phyloP scores from a whole-genome alignment of 2,113 vertebrate genomes.

The Nothocercus julius region DNA sequence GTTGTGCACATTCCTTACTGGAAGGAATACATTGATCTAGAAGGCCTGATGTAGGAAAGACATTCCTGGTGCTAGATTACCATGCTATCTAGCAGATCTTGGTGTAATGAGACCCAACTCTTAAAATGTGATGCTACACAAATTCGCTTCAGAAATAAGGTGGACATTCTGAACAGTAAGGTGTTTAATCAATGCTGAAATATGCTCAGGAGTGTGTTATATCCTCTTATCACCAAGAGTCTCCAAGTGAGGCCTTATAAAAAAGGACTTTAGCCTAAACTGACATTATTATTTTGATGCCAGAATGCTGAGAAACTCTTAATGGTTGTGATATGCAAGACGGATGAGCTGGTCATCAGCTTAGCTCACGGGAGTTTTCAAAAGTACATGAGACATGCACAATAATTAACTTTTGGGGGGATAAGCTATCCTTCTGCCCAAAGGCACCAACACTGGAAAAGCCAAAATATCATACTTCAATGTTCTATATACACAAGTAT shows the following conservation, averaged over 20 bases:
- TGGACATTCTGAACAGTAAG: background rate
- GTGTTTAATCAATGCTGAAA: background rate
- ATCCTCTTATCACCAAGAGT: fast-evolving
- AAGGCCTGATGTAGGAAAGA: background rate
- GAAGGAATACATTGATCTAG: background rate
- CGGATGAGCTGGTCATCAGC: background rate
- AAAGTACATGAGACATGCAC: background rate
- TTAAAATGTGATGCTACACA: background rate
- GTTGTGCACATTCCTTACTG: background rate
- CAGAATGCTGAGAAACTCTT: background rate
- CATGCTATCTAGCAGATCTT: background rate
- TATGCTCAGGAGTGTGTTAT: too few species aligned
- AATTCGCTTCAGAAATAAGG: background rate
- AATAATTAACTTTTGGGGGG: background rate
- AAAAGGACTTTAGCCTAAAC: background rate
- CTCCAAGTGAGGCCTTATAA: background rate
- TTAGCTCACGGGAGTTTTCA: background rate
- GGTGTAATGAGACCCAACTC: background rate
- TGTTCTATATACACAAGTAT: background rate
- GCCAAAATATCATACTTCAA: background rate
- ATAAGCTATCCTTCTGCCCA: background rate
- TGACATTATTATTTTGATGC: background rate
- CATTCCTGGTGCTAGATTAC: background rate
- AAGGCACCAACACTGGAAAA: background rate
- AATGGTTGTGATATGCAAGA: background rate